Conservation (phyloP, 2,797 vertebrate species). For the Oophaga sylvatica region DNA sequence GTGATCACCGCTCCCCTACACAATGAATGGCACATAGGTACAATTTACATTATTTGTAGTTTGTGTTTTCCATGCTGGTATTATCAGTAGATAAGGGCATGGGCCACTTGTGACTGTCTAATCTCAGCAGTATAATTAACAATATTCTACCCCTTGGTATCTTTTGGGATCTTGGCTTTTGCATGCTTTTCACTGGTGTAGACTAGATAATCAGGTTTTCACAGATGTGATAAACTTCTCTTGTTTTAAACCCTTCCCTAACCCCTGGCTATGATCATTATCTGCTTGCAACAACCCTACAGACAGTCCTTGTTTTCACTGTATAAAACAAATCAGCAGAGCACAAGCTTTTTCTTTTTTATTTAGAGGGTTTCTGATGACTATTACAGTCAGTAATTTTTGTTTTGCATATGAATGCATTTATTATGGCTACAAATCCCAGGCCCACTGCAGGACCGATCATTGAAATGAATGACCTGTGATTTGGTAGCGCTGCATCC, state of each 20-base stretch:
- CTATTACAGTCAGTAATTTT: background rate
- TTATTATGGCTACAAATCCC: no score
- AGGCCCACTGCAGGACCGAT: no score
- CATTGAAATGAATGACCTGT: no score
- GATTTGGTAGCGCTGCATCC: no score
- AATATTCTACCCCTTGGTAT: background rate
- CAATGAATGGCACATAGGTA: no score
- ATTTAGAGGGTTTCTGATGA: background rate
- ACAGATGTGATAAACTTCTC: slow-evolving; percentile 27
- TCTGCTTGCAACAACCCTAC: slow-evolving; percentile 30
- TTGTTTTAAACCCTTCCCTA: slow-evolving; percentile 42
- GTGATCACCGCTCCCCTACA: no score
- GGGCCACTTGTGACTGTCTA: background rate
- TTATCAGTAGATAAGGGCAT: background rate
- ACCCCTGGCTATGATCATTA: slow-evolving; percentile 51
- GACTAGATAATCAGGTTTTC: slow-evolving; percentile 60
- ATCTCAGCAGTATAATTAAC: background rate
- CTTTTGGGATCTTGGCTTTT: background rate
- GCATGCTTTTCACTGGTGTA: background rate
- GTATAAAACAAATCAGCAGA: background rate
- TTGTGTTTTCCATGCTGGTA: background rate
- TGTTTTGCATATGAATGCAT: no score
- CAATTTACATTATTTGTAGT: no score
- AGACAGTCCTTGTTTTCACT: slow-evolving; percentile 8
- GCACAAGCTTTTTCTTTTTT: no score